Conservation (phyloP, 2,888 invertebrate genomes). For the Steinernema carpocapsae region DNA sequence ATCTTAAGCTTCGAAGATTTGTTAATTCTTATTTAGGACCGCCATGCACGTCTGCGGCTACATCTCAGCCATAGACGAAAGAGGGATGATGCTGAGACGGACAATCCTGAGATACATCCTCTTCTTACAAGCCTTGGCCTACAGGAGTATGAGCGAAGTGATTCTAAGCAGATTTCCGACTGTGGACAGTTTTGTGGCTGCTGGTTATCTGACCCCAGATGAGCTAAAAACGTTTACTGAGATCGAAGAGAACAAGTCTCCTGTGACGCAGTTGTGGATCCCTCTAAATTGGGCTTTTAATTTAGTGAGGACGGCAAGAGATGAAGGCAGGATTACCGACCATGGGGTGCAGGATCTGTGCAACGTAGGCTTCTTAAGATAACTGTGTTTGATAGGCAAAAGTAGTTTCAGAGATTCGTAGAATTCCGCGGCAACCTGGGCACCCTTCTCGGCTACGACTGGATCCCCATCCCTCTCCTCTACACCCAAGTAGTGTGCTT, state of each 20-base stretch:
- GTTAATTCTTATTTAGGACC: too few species aligned
- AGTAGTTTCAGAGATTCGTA: not conserved
- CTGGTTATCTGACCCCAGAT: not conserved
- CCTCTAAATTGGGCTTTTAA: not conserved
- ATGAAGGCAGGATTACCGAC: not conserved
- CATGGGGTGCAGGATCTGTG: conserved; percentile 4
- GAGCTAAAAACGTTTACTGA: not conserved
- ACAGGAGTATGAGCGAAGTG: conserved; percentile 8
- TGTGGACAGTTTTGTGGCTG: conserved; percentile 8
- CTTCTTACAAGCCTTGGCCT: conserved; percentile 9
- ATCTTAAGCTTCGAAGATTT: too few species aligned
- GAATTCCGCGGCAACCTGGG: conserved; percentile 44
- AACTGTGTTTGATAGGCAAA: too few species aligned
- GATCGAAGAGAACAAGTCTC: conserved; percentile 1
- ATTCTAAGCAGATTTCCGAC: not conserved
- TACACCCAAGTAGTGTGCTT: conserved; percentile 68
- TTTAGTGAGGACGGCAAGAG: not conserved
- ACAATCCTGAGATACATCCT: conserved; percentile 40
- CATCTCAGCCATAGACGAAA: conserved; percentile 27
- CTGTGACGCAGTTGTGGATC: not conserved
- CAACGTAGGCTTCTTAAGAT: not conserved
- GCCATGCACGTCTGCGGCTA: conserved; percentile 5
- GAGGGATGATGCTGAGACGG: not conserved
- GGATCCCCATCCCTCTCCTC: conserved; percentile 70
- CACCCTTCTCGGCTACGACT: conserved; percentile 69